Percentiles rank a stretch among this genome's conserved stretches.
Evolutionary conservation across 2,888 invertebrate species (phyloP).

Genomic region (Xanthorhoe spadicearia): DNA sequence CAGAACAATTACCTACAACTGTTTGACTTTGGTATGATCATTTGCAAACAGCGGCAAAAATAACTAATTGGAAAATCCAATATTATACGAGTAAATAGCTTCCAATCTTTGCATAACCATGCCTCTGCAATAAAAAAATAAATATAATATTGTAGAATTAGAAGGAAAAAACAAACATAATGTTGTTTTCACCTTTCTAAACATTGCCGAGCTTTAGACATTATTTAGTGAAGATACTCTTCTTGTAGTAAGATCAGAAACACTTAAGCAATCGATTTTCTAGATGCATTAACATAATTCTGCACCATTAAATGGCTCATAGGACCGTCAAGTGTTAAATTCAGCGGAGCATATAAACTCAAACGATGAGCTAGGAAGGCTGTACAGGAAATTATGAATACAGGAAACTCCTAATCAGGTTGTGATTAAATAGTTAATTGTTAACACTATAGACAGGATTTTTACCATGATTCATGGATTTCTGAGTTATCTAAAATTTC

Average conservation of each 20-base stretch:
- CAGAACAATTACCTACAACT: not conserved
- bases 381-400: conserved; percentile 54
- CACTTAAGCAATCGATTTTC: not conserved
- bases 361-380: conserved; percentile 60
- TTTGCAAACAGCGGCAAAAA: not conserved
- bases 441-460: too few relatives aligned
- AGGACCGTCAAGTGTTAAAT: conserved; percentile 45
- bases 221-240: not conserved
- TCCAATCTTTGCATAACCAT: not conserved
- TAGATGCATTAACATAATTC: not conserved
- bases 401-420: conserved; percentile 40
- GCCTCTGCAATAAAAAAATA: too few relatives aligned
- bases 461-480: too few relatives aligned
- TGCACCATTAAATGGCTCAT: conserved; percentile 2
- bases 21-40: not conserved
- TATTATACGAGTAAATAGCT: not conserved
- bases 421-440: conserved; percentile 35
- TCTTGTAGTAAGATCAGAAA: not conserved
- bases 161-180: too few relatives aligned
- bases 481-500: too few relatives aligned
- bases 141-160: too few relatives aligned
- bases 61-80: not conserved
- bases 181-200: too few relatives aligned
- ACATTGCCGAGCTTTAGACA: not conserved
- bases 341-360: conserved; percentile 60